Evolutionary conservation across 1,140 invertebrate species (phyloP).

Genomic region (Aplysia californica): DNA sequence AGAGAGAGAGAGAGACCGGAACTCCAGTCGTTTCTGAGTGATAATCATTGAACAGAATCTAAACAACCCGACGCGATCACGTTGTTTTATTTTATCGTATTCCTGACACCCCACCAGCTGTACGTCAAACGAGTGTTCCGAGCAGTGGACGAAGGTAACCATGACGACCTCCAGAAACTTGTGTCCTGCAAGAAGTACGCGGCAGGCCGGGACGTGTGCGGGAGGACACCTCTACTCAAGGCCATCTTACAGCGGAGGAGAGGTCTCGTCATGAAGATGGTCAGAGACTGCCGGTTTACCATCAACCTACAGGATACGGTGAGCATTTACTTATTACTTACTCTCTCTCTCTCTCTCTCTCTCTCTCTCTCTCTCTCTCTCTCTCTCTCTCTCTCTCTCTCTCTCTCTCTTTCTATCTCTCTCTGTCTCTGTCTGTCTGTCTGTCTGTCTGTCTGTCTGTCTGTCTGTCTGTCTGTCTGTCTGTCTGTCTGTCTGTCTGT

Average conservation of each 20-base stretch:
- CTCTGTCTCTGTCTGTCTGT: too few species aligned
- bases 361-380: too few species aligned
- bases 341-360: too few species aligned
- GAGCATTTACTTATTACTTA: too few species aligned
- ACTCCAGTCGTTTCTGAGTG: neutral
- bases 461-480: too few species aligned
- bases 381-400: too few species aligned
- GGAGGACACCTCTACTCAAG: constrained; percentile 51
- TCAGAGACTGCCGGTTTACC: constrained; percentile 38
- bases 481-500: too few species aligned
- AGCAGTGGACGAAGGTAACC: constrained; percentile 44
- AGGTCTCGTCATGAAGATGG: constrained; percentile 35
- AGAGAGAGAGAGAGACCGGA: neutral
- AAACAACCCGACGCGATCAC: neutral
- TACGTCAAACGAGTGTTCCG: constrained; percentile 49
- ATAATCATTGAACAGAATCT: neutral
- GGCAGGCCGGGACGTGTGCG: constrained; percentile 50
- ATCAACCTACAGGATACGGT: constrained; percentile 51
- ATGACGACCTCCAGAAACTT: constrained; percentile 45
- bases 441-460: too few species aligned
- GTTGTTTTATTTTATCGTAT: neutral
- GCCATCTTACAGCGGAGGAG: constrained; percentile 43
- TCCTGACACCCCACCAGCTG: constrained; percentile 18
- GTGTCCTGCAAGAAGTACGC: constrained; percentile 50
- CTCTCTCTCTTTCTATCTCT: too few species aligned